Evolutionary conservation across 2,888 invertebrate species (phyloP).

Genomic region (Colletes collaris): DNA sequence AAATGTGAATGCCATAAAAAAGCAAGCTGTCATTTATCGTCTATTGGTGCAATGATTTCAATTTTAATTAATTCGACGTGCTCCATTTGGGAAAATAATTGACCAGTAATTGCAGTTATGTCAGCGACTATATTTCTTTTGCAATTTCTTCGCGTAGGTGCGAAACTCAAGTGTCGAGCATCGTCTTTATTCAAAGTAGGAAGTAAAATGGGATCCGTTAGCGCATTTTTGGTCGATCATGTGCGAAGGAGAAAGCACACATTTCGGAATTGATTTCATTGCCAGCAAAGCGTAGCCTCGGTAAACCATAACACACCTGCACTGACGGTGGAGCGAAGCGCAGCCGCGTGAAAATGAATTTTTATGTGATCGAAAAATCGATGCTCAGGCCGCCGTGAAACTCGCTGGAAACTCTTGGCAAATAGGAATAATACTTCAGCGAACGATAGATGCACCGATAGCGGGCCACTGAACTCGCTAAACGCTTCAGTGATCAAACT

Average conservation of each 20-base stretch:
- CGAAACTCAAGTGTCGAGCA: neutral
- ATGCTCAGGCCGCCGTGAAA: constrained; percentile 50
- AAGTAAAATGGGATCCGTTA: constrained; percentile 30
- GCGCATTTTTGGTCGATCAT: constrained; percentile 73
- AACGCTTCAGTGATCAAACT: constrained; percentile 23
- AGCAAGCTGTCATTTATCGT: too few relatives aligned
- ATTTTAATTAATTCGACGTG: too few relatives aligned
- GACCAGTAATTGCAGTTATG: too few relatives aligned
- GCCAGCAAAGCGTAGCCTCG: constrained; percentile 53
- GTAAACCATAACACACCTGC: constrained; percentile 47
- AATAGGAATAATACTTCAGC: constrained; percentile 46
- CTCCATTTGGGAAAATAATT: too few relatives aligned
- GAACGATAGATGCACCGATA: constrained; percentile 43
- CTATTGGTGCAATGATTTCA: too few relatives aligned
- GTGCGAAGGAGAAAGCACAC: constrained; percentile 71
- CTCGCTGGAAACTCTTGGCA: constrained; percentile 47
- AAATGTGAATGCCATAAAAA: too few relatives aligned
- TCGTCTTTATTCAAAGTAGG: constrained; percentile 27
- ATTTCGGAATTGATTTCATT: constrained; percentile 76
- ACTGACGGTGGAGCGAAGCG: constrained; percentile 25
- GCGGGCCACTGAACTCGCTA: constrained; percentile 39
- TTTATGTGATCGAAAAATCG: constrained; percentile 58
- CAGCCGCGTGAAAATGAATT: constrained; percentile 51
- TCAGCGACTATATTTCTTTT: neutral
- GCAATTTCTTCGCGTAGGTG: neutral